Base-by-base conservation (phyloP, 2,888 invertebrate genomes). In the Rotaria socialis region DNA sequence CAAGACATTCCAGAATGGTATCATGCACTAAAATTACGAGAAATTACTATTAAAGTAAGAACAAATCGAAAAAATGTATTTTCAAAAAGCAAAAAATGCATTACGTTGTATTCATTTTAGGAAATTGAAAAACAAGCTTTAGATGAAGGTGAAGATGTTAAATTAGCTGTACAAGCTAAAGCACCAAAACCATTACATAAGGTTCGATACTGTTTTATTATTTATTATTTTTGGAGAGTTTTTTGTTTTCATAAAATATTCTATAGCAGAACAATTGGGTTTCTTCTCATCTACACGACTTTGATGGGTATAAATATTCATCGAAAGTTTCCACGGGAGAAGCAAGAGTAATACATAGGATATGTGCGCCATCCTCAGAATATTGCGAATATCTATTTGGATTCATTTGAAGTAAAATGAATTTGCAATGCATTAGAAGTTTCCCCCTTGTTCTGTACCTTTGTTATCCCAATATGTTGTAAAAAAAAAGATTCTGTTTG, bases 1-100 rank as follows among this genome's bases (percentile, higher is more conserved):
- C 95, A 95, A 91, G 95, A 96, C 52, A 95, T 97, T 43, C 94
- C 95, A 0, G 96, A 96, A 90, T 97, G 97, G 97, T 94, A 94
- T 10, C 95, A 94, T 85, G 94, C 94, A 84, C 93, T 93, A 89
- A 88, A 87, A 94, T 94, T 87, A 92, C 94, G 4, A 94, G 93
- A 89, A 91, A 92, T 52, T 52, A 27, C 24, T 5, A 84, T 84
- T 58, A 87, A 75, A 84, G 85, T 84, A 85, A 58, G 19, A 58
- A 86, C n/a, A 85, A 80, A 58, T 56, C 27, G 67, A 67, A 19
- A 67, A 19, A 67, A 19, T 27, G n/a, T 27, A 35, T 56, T 35
- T 35, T 35, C 2, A 35, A 35, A 35, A 50, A 11, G 6, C 50
- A 50, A 50, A 8, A 11, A 8, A 19, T 55, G 14, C 19, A 55